These are phyloP conservation scores for Chanos chanos DNA, from an alignment of 2,797 vertebrate genomes.

Conservation along the genomic window DNA sequence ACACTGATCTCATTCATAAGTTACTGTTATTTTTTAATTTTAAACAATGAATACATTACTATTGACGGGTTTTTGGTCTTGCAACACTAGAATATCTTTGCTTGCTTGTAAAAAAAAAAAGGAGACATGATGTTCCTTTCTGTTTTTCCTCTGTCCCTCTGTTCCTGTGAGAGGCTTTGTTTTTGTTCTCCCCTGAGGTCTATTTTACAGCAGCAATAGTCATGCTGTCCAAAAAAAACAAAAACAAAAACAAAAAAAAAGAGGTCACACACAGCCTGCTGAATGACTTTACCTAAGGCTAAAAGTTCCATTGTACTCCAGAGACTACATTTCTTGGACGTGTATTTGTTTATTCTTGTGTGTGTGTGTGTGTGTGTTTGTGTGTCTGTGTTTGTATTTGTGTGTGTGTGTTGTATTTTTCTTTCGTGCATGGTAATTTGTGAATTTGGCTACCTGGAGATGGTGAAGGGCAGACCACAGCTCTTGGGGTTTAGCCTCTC, in stretches of 20 bases:
- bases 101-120: too few species aligned
- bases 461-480: conserved; percentile 12
- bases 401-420: conserved; percentile 11
- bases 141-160: neutral
- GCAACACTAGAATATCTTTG: too few species aligned
- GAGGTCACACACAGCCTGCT: neutral
- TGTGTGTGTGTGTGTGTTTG: conserved; percentile 4
- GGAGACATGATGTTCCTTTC: neutral
- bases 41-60: neutral
- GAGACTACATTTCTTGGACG: conserved; percentile 31
- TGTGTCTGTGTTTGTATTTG: conserved; percentile 5
- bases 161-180: conserved; percentile 6
- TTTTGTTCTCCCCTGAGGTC: conserved; percentile 8
- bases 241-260: conserved; percentile 3
- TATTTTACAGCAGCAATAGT: conserved; percentile 12
- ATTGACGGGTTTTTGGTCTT: neutral
- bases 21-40: neutral
- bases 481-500: conserved; percentile 5
- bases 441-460: conserved; percentile 12
- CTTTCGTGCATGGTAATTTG: neutral
- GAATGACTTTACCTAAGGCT: conserved; percentile 44
- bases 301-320: conserved; percentile 26
- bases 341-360: conserved; percentile 6
- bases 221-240: conserved; percentile 27
- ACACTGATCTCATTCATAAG: neutral